Conservation (phyloP, 2,888 invertebrate species). For the Mythimna pallens region DNA sequence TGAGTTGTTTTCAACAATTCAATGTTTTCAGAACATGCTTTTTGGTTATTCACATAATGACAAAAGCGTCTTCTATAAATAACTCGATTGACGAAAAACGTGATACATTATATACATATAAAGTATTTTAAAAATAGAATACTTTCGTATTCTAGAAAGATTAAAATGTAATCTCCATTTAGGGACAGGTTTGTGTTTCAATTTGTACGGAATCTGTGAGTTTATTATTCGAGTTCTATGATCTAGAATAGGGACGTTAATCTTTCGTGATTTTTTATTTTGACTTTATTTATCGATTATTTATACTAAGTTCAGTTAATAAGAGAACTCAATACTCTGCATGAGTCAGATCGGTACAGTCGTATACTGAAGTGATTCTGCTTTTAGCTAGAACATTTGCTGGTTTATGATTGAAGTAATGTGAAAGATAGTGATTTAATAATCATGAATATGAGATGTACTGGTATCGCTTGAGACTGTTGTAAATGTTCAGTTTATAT, state of each 20-base stretch:
- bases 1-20: conserved; percentile 5
- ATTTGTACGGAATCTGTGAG: not conserved
- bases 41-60: conserved; percentile 7
- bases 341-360: conserved; percentile 51
- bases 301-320: conserved; percentile 31
- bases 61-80: not conserved
- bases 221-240: not conserved
- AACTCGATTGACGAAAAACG: conserved; percentile 10
- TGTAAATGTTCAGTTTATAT: conserved; percentile 57
- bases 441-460: conserved; percentile 56
- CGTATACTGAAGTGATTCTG: conserved; percentile 56
- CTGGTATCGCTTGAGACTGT: conserved; percentile 54
- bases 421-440: conserved; percentile 60
- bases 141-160: conserved; percentile 3
- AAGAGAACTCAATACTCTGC: conserved; percentile 13
- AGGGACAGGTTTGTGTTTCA: not conserved
- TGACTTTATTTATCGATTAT: conserved; percentile 20
- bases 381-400: conserved; percentile 62
- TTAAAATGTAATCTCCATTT: conserved; percentile 11
- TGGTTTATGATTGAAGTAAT: conserved; percentile 59
- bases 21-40: not conserved
- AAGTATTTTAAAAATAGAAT: conserved; percentile 42
- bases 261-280: not conserved
- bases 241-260: conserved; percentile 3
- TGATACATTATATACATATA: conserved; percentile 7